Evolutionary conservation across 1,140 invertebrate species (phyloP), one percentile per base, ranked within the genome.

Genomic region (Panagrolaimus sp.): DNA sequence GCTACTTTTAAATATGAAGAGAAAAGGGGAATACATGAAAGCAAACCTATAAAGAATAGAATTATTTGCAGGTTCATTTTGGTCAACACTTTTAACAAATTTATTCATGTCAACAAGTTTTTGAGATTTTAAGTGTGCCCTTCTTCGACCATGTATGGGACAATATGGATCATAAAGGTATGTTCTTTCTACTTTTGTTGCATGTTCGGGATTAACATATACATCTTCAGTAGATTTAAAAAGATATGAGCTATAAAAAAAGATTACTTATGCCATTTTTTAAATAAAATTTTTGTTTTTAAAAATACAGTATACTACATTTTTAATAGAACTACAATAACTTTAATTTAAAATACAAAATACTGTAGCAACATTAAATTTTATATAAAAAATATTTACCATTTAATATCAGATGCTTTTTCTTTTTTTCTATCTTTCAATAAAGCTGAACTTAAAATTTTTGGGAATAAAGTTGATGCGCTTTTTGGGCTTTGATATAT

Each of bases 131-230:
- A 44, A 44, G 9, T 79, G 9, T 43, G 75, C 20, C 44, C 78
- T 42, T 13, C 78, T 45, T 23, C 73, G 76, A 16, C 78, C 78
- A 66, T 80, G 78, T 23, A 80, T 66, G 5, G 79, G 79, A 69
- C 79, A 81, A 67, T 74, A 81, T 16, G 77, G 78, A 71, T 81
- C 79, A 66, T 81, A 82, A 47, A 74, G 72, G 23, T 76, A 68
- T 4, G 80, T 48, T 47, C 75, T 47, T 48, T 78, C 70, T 23
- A 38, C 38, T 23, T 44, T 25, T 14, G 63, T 51, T 31, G 61
- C 57, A 9, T 27, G 47, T 45, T 73, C 53, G 5, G 53, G 69
- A 51, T 45, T 27, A 75, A 45, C 43, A 76, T 63, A 27, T 4
- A 67, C 75, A 31, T 68, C 57, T 9, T 75, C 74, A 13, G 61